These are phyloP conservation scores for Alsophila aescularia DNA, from an alignment of 2,888 invertebrate species.

Conservation along the genomic window DNA sequence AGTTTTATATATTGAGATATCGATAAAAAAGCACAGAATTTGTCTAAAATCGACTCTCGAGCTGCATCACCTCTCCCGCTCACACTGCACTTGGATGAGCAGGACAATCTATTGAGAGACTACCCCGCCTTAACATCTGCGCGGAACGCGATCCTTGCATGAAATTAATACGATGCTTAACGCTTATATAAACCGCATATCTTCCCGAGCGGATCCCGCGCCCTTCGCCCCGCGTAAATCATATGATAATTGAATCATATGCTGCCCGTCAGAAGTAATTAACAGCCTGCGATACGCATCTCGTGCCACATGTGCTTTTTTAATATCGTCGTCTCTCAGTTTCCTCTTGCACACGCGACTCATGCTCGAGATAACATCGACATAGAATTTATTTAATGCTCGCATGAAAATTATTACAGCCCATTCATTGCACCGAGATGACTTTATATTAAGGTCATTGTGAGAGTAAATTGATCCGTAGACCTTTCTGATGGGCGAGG, in stretches of 20 bases:
- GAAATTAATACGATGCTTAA: conserved; percentile 75
- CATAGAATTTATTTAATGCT: conserved; percentile 77
- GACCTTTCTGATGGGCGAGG: conserved; percentile 60
- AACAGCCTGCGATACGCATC: conserved; percentile 83
- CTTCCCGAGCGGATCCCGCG: conserved; percentile 54
- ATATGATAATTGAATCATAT: conserved; percentile 85
- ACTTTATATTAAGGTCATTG: conserved; percentile 80
- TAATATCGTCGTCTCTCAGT: conserved; percentile 75
- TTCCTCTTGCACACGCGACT: conserved; percentile 76
- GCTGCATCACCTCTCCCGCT: too few relatives aligned
- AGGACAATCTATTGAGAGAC: too few relatives aligned
- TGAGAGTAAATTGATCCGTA: conserved; percentile 78
- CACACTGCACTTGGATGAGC: too few relatives aligned
- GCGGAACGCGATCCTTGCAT: conserved; percentile 62
- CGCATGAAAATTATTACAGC: conserved; percentile 74
- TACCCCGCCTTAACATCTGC: conserved; percentile 77
- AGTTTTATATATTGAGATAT: too few relatives aligned
- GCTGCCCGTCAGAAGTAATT: conserved; percentile 84
- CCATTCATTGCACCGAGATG: conserved; percentile 63
- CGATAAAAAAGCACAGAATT: too few relatives aligned
- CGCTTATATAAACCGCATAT: conserved; percentile 72
- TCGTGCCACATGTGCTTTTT: conserved; percentile 79
- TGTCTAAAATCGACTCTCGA: too few relatives aligned
- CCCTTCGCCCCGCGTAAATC: conserved; percentile 76
- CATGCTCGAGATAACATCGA: conserved; percentile 78